Percentiles rank a stretch among this genome's conserved stretches.
phyloP scores from a whole-genome alignment of 2,888 invertebrate species.

The Melanotus villosus region DNA sequence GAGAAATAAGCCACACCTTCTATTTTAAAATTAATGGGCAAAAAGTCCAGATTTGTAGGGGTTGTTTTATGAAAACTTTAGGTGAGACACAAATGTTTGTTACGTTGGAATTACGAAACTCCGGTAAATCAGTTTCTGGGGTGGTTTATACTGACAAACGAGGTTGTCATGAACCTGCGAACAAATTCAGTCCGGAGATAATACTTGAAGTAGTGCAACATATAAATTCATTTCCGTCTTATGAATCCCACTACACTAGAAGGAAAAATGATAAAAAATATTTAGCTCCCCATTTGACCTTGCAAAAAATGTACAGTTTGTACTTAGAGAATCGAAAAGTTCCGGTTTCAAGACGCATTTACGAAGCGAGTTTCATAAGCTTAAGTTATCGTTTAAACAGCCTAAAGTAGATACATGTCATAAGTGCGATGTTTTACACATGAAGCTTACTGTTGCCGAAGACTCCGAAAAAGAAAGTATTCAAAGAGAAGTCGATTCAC shows the following conservation, averaged over 20 bases:
- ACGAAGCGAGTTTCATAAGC: slow-evolving; percentile 3
- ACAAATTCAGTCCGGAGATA: slow-evolving; percentile 10
- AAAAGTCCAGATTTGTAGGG: not conserved
- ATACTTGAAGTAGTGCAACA: not conserved
- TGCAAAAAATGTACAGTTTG: slow-evolving; percentile 10
- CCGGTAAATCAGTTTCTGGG: slow-evolving; percentile 8
- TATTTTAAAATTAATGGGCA: slow-evolving; percentile 22
- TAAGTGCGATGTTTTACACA: too few relatives aligned
- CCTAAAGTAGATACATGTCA: slow-evolving; percentile 1
- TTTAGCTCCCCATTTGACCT: slow-evolving; percentile 17
- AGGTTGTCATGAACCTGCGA: slow-evolving; percentile 1
- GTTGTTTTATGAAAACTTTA: too few relatives aligned
- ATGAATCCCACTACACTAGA: slow-evolving; percentile 18
- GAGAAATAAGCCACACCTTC: not conserved
- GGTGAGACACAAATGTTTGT: slow-evolving; percentile 27
- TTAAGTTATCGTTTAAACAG: not conserved
- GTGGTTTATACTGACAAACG: not conserved
- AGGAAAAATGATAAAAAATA: slow-evolving; percentile 14
- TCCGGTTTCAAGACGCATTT: not conserved
- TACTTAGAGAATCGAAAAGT: not conserved
- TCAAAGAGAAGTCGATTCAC: too few relatives aligned
- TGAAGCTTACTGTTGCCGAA: too few relatives aligned
- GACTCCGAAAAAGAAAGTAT: too few relatives aligned
- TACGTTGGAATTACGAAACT: slow-evolving; percentile 10
- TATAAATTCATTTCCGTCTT: slow-evolving; percentile 16